Evolutionary conservation across 2,888 invertebrate genomes (phyloP).

Genomic region (Acanthosepion esculentum): DNA sequence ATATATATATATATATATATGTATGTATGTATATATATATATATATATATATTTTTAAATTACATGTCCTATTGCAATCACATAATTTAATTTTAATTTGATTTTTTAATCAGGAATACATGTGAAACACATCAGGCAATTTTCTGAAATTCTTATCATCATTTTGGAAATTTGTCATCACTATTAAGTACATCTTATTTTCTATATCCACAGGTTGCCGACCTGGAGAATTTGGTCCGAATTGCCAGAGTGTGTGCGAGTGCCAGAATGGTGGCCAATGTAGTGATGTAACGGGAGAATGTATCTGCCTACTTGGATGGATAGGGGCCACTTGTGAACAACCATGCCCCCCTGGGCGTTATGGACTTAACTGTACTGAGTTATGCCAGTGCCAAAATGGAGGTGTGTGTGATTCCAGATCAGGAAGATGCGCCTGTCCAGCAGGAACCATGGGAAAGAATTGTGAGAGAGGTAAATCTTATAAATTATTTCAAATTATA

Average conservation of each 20-base stretch:
- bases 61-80: too few species aligned
- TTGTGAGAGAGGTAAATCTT: conserved; percentile 68
- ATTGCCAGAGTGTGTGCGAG: conserved; percentile 72
- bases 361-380: conserved; percentile 69
- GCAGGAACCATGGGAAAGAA: conserved; percentile 75
- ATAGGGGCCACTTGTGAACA: conserved; percentile 67
- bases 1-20: too few species aligned
- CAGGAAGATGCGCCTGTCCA: conserved; percentile 84
- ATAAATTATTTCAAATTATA: too few species aligned
- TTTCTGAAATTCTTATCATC: too few species aligned
- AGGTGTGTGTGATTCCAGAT: conserved; percentile 74
- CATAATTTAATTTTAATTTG: too few species aligned
- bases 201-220: conserved; percentile 62
- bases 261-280: conserved; percentile 73
- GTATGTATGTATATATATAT: neutral
- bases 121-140: neutral
- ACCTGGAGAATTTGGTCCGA: conserved; percentile 67
- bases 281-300: conserved; percentile 68
- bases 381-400: conserved; percentile 69
- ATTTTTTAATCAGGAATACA: neutral
- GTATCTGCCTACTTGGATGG: conserved; percentile 71
- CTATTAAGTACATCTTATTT: neutral
- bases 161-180: neutral
- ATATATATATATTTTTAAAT: too few species aligned
- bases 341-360: conserved; percentile 66